Conservation (phyloP, 2,888 invertebrate species). For the Diachrysia chrysitis region DNA sequence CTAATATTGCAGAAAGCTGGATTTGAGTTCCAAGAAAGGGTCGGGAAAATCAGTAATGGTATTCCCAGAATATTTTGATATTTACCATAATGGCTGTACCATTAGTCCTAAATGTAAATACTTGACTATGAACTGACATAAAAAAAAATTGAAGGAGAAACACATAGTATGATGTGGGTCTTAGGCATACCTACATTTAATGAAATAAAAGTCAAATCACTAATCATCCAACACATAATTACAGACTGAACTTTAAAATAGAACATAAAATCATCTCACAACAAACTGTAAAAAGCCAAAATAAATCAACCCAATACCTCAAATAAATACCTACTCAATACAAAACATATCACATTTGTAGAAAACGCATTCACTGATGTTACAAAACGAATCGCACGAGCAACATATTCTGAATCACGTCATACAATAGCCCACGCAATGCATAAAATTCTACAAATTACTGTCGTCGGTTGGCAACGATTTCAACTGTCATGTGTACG, state of each 20-base stretch:
- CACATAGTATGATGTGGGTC: too few species aligned
- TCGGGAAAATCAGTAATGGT: neutral
- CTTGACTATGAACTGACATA: too few species aligned
- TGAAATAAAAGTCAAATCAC: neutral
- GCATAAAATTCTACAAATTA: slow-evolving; percentile 62
- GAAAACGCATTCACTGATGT: slow-evolving; percentile 21
- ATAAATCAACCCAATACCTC: neutral
- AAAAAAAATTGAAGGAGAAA: too few species aligned
- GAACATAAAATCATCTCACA: neutral
- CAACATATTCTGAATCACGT: slow-evolving; percentile 46
- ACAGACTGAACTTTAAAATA: neutral
- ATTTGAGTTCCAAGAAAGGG: neutral
- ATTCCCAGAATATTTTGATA: neutral
- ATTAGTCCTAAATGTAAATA: too few species aligned
- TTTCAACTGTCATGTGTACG: slow-evolving; percentile 52
- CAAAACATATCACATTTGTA: neutral
- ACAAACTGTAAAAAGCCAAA: neutral
- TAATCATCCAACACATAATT: neutral
- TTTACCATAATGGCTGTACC: neutral
- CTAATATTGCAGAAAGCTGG: slow-evolving; percentile 6
- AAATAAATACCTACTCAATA: slow-evolving; percentile 5
- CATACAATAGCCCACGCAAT: slow-evolving; percentile 53
- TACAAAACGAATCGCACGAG: slow-evolving; percentile 20
- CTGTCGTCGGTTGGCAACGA: slow-evolving; percentile 39
- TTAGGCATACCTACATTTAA: too few species aligned